Evolutionary conservation across 2,113 vertebrate genomes (phyloP).

Genomic region (Mugil cephalus): DNA sequence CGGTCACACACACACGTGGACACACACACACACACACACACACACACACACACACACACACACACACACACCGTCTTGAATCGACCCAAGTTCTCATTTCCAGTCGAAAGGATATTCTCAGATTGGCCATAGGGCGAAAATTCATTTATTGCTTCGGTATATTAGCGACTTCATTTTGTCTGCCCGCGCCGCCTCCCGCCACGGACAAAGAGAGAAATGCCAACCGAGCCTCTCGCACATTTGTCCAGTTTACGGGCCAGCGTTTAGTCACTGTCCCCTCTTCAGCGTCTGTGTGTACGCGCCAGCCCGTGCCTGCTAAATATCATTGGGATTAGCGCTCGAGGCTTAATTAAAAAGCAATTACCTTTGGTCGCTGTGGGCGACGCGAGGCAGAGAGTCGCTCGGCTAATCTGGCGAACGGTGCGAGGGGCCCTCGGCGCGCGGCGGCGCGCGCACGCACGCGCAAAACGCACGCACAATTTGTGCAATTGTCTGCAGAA

Average conservation of each 20-base stretch:
- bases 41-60: background rate
- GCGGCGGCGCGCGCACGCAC: too few species aligned
- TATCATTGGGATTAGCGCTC: conserved; percentile 81
- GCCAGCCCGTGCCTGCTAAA: conserved; percentile 69
- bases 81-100: conserved; percentile 47
- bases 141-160: conserved; percentile 52
- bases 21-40: background rate
- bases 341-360: conserved; percentile 85
- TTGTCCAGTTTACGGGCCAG: conserved; percentile 33
- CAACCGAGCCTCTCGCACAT: conserved; percentile 50
- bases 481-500: conserved; percentile 60
- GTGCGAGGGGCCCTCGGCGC: conserved; percentile 60
- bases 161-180: conserved; percentile 46
- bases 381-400: conserved; percentile 55
- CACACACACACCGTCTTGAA: conserved; percentile 13
- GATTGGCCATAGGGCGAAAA: conserved; percentile 35
- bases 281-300: conserved; percentile 6
- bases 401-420: conserved; percentile 68
- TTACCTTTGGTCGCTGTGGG: conserved; percentile 78
- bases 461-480: conserved; percentile 35
- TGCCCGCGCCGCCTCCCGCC: conserved; percentile 14
- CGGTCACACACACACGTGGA: background rate
- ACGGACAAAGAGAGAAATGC: conserved; percentile 48
- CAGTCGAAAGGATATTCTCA: conserved; percentile 34
- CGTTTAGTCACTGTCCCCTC: conserved; percentile 26